Evolutionary conservation across 2,888 invertebrate species (phyloP), one percentile per base, ranked within the genome.

Genomic region (Endotricha flammealis): DNA sequence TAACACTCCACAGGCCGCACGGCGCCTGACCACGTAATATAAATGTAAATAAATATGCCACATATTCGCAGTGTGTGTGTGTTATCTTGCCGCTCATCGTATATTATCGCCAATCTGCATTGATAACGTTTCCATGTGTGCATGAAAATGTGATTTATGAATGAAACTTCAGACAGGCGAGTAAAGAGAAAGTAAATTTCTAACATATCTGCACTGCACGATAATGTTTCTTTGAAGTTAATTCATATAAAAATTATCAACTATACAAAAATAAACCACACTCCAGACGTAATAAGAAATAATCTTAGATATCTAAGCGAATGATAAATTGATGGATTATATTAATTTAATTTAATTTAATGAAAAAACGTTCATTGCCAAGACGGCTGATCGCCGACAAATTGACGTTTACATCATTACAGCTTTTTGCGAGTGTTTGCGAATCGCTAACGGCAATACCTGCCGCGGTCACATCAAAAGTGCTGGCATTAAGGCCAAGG

Each of bases 401-500:
- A 64, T 64, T 60, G 51, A 38, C 58, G 58, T 70, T 73, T 63
- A 71, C 65, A 64, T 61, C 56, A 70, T 68, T 64, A 67, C 53
- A 53, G 39, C 57, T 70, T 67, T 74, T 74, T 67, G 57, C 56
- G 56, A 57, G 54, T 70, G 60, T 74, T 77, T 75, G 67, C 62
- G 61, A 64, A 71, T 66, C 61, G 70, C 72, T 76, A 79, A 78
- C 68, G 64, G 71, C 71, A 48, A 47, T 51, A 54, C 47, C 56
- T 47, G 44, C 46, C 52, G 54, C 59, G 59, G 58, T 60, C 64
- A 64, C 73, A 66, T 75, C 76, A 75, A 78, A 80, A 69, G 57
- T 48, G 49, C 74, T 69, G 73, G 55, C 72, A 77, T 76, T 79
- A 75, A 74, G 71, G 77, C 66, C 78, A 77, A 77, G 75, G 79